Base-by-base conservation (phyloP, 2,888 invertebrate species). In the Polydrusus tereticollis region DNA sequence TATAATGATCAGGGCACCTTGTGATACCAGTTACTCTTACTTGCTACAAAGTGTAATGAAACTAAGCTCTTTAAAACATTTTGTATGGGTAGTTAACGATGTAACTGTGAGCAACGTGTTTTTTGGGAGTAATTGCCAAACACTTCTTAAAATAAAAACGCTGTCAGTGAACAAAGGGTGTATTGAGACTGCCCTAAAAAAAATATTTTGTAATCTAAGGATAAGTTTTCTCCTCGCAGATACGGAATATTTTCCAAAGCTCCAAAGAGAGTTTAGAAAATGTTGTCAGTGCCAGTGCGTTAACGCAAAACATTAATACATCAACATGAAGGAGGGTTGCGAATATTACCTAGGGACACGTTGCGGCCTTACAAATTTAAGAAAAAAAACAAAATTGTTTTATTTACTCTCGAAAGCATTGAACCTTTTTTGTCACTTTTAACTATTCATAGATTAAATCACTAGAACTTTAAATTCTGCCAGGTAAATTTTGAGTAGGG, bases 31-130 rank as follows among this genome's bases (percentile, higher is more conserved):
- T 20, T 47, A 47, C 21, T 47, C 10, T 21, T 47, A 47, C 16
- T 20, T 47, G 16, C 12, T 47, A 21, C 20, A 58, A 10, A 36
- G 3, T n/a, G 26, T 20, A 1, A 6, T 38, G 14, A n/a, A 20
- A 18, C 12, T 36, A 16, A 0, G 21, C 2, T 6, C n/a, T 7
- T 20, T 58, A 21, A 16, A 36, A 20, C 10, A 29, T 18, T 58
- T 58, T 29, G 20, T 12, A 6, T 58, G 58, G 58, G 38, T 58
- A 14, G 38, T 58, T 5, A 58, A 38, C 18, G 58, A 58, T 18
- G 14, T 18, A 12, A 36, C 36, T 20, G n/a, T 58, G 3, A 58
- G 16, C 20, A 8, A 58, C 8, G 18, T 38, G 14, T 58, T 58
- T 58, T 58, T 58, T 36, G 58, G 58, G 8, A 8, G 18, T n/a